These are phyloP conservation scores for Scaptomyza reducta DNA, from an alignment of 2,888 invertebrate species.

Conservation along the genomic window DNA sequence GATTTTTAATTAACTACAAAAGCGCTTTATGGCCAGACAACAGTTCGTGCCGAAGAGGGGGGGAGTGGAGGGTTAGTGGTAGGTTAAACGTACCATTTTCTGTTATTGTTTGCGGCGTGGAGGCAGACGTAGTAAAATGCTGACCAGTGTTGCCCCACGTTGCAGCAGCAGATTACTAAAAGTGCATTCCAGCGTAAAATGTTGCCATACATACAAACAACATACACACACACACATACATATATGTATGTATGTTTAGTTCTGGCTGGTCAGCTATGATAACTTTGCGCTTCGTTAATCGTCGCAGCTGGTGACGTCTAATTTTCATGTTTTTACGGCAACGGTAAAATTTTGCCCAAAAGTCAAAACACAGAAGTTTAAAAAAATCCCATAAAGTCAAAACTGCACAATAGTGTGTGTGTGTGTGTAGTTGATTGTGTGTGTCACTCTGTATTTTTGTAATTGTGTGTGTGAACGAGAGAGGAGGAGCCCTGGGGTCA, in stretches of 20 bases:
- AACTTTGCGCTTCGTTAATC: conserved; percentile 83
- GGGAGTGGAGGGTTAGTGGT: too few relatives aligned
- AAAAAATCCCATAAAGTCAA: conserved; percentile 28
- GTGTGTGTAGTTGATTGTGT: conserved; percentile 24
- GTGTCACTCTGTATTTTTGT: conserved; percentile 8
- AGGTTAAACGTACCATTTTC: conserved; percentile 23
- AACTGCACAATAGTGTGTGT: conserved; percentile 30
- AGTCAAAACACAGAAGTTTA: conserved; percentile 44
- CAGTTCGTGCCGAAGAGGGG: not conserved
- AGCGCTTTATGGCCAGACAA: conserved; percentile 69
- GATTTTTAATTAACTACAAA: conserved; percentile 84
- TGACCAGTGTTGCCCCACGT: conserved; percentile 52
- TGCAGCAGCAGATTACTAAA: conserved; percentile 61
- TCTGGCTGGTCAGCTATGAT: conserved; percentile 64
- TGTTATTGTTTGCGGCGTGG: conserved; percentile 65
- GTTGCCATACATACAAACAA: conserved; percentile 15
- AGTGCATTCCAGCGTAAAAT: conserved; percentile 48
- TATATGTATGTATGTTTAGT: conserved; percentile 1
- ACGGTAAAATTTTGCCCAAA: conserved; percentile 40
- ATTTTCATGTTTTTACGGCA: conserved; percentile 67
- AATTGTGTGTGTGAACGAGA: conserved; percentile 14
- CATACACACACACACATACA: not conserved
- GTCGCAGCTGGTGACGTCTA: conserved; percentile 71
- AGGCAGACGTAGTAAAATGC: conserved; percentile 39
- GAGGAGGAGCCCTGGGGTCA: conserved; percentile 44